These are phyloP conservation scores for Glaucomys volans DNA, from an alignment of 2,113 vertebrate species.

Conservation along the genomic window DNA sequence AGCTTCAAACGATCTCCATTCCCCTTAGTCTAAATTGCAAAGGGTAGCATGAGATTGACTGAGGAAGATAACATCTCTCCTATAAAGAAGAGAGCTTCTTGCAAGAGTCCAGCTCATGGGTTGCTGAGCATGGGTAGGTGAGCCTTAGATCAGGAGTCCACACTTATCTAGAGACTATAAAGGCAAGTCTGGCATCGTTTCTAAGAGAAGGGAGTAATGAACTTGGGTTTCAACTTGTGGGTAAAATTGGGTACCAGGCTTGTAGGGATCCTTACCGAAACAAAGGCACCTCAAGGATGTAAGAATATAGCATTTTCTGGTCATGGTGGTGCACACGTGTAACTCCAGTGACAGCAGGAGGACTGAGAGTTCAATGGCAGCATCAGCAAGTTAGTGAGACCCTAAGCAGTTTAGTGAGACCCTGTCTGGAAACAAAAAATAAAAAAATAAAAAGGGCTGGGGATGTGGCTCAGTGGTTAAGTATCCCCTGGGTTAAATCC, in stretches of 20 bases:
- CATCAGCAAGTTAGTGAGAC: too few relatives aligned
- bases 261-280: slow-evolving; percentile 7
- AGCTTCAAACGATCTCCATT: background rate
- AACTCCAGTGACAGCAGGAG: too few relatives aligned
- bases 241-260: background rate
- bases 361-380: too few relatives aligned
- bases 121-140: background rate
- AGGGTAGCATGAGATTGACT: background rate
- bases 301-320: background rate
- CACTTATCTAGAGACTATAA: background rate
- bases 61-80: background rate
- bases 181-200: background rate
- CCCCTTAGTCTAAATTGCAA: background rate
- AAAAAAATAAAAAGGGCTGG: too few relatives aligned
- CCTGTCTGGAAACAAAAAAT: too few relatives aligned
- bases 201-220: background rate
- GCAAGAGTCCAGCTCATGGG: background rate
- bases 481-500: too few relatives aligned
- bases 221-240: background rate
- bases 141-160: background rate
- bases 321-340: too few relatives aligned
- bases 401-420: too few relatives aligned
- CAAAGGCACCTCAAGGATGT: background rate
- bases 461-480: too few relatives aligned
- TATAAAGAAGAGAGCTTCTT: background rate